These are phyloP conservation scores for Calameuta idolon DNA, from an alignment of 2,888 invertebrate genomes.

Conservation along the genomic window DNA sequence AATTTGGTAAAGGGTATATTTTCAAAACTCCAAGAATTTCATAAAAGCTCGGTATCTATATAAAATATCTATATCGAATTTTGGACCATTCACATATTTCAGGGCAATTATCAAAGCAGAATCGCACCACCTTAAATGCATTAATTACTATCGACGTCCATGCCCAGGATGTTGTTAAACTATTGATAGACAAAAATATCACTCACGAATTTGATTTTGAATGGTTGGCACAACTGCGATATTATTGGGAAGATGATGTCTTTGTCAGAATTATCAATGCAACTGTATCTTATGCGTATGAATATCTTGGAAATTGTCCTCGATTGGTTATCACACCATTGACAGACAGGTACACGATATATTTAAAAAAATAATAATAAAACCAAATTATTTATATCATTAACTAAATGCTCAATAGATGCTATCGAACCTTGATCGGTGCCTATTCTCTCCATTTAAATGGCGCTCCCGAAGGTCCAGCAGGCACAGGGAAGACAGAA, in stretches of 20 bases:
- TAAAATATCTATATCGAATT: not conserved
- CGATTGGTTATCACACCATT: slow-evolving; percentile 81
- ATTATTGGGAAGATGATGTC: slow-evolving; percentile 81
- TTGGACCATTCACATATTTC: slow-evolving; percentile 49
- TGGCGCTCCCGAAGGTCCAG: slow-evolving; percentile 88
- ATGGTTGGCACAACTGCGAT: slow-evolving; percentile 86
- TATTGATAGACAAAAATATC: slow-evolving; percentile 75
- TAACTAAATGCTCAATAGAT: slow-evolving; percentile 56
- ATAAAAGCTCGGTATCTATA: not conserved
- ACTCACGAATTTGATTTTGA: slow-evolving; percentile 82
- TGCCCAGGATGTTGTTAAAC: slow-evolving; percentile 83
- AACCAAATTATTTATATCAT: not conserved
- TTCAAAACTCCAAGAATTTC: not conserved
- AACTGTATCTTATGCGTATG: slow-evolving; percentile 82
- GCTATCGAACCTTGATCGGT: slow-evolving; percentile 85
- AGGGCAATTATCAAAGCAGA: slow-evolving; percentile 77
- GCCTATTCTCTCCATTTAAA: slow-evolving; percentile 87
- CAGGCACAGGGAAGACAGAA: slow-evolving; percentile 91
- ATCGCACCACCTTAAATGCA: slow-evolving; percentile 83
- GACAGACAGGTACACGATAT: slow-evolving; percentile 72
- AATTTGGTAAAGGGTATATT: slow-evolving; percentile 72
- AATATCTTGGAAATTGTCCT: slow-evolving; percentile 86
- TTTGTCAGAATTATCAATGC: slow-evolving; percentile 84
- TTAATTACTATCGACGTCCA: slow-evolving; percentile 89
- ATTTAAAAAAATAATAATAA: not conserved